A percentile compares a stretch with the other conserved stretches of the same genome.
Conservation (phyloP, 2,888 invertebrate species). For the Trichogramma evanescens region DNA sequence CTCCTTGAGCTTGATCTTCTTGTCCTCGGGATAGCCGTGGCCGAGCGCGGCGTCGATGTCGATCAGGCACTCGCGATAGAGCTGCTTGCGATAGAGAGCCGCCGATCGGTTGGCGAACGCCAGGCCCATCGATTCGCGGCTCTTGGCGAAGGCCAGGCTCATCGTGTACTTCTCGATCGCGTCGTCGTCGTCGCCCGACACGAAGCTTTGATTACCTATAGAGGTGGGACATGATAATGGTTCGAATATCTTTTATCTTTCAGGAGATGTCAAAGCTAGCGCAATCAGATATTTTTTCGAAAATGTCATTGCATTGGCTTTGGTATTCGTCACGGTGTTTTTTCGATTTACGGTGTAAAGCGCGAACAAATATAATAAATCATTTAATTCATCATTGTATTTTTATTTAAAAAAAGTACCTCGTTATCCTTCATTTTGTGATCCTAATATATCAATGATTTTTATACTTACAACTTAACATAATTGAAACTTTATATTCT, state of each 20-base stretch:
- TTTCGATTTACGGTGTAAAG: background rate
- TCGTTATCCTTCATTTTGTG: too few species aligned
- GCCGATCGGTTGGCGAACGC: constrained; percentile 45
- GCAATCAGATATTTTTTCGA: too few species aligned
- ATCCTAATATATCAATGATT: too few species aligned
- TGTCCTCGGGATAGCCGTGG: constrained; percentile 40
- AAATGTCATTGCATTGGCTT: too few species aligned
- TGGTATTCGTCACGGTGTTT: too few species aligned
- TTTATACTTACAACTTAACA: too few species aligned
- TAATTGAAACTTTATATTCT: too few species aligned
- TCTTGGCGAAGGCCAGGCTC: constrained; percentile 40
- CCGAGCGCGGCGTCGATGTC: constrained; percentile 40
- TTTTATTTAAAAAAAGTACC: too few species aligned
- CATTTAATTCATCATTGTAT: background rate
- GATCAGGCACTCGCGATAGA: constrained; percentile 41
- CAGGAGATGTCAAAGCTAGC: too few species aligned
- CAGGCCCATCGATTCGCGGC: constrained; percentile 36
- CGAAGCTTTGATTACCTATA: constrained; percentile 43
- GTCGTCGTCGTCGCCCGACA: constrained; percentile 39
- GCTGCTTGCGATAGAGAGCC: constrained; percentile 38
- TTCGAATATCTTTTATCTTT: too few species aligned
- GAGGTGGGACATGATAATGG: background rate
- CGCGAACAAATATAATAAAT: background rate
- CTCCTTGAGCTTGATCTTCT: constrained; percentile 36
- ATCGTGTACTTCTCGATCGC: constrained; percentile 42